Conservation (phyloP, 2,113 vertebrate genomes). For the Naja naja region DNA sequence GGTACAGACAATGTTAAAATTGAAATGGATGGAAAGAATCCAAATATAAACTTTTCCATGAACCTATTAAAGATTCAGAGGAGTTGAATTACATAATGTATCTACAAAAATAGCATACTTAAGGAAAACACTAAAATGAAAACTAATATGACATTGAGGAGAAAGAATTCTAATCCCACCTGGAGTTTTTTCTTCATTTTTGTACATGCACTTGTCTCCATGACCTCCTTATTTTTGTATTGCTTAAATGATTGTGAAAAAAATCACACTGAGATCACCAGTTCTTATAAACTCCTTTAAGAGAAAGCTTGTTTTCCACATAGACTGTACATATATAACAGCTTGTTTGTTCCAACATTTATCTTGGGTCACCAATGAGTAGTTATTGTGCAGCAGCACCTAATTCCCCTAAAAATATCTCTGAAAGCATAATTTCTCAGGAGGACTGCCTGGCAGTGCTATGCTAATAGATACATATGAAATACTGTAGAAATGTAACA, state of each 20-base stretch:
- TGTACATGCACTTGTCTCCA: not conserved
- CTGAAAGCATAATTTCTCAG: constrained; percentile 43
- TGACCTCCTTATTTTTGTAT: not conserved
- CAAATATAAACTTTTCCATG: not conserved
- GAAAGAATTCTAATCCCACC: not conserved
- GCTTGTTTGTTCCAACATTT: constrained; percentile 10
- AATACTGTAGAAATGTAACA: constrained; percentile 28
- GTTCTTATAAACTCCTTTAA: not conserved
- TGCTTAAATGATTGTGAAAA: not conserved
- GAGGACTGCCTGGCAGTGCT: constrained; percentile 7
- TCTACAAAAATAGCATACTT: not conserved
- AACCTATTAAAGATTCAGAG: not conserved
- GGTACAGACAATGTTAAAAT: not conserved
- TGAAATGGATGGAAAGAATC: not conserved
- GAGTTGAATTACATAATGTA: not conserved
- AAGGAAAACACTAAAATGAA: not conserved
- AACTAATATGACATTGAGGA: not conserved
- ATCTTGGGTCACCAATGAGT: fast-evolving
- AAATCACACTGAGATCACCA: not conserved
- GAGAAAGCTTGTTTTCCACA: fast-evolving
- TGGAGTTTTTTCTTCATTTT: not conserved
- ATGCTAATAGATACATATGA: constrained; percentile 17
- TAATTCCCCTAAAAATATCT: not conserved
- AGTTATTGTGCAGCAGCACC: not conserved
- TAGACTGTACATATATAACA: not conserved